Evolutionary conservation across 1,140 invertebrate species (phyloP), one percentile per base, ranked within the genome.

Genomic region (Pentalonia nigronervosa): DNA sequence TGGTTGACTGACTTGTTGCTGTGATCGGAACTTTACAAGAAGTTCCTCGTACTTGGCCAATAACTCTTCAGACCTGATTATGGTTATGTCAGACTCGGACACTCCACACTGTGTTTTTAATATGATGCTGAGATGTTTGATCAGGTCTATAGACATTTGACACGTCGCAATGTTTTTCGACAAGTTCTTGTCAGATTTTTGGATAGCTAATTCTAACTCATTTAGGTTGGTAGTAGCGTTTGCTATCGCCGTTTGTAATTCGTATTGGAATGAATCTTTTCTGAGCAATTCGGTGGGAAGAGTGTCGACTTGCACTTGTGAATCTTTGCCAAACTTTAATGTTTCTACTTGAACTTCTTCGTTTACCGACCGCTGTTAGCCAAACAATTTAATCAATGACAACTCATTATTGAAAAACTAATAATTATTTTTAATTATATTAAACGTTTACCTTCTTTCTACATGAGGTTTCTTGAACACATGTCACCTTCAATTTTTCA

Each of bases 231-330:
- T 81, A 30, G n/a, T 53, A 45, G 88, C 67, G 47, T 93, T 90
- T 0, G 89, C 56, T 30, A 95, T 94, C 21, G 94, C 93, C 4
- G 93, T 86, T 34, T 96, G 95, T 23, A 98, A 95, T 95, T 98
- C 97, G 93, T 96, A 96, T 47, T 97, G 95, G 94, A 98, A 98
- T 2, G 97, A 97, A 95, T 98, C 97, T 95, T 97, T 97, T 1
- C 97, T 97, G 41, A 97, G 97, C 90, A 98, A 96, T 47, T 96
- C 96, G 14, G 96, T 96, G 0, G 96, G 96, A 36, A 97, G 94
- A 1, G 97, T 98, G 94, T 98, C 96, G 0, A 98, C 97, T 96
- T 98, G 97, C 20, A 97, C 96, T 2, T 97, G 96, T 7, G 96
- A 96, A 94, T 98, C 97, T 14, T 96, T 96, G 94, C 97, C 97